Percentiles rank a stretch among this genome's conserved stretches.
Evolutionary conservation across 2,113 vertebrate genomes (phyloP).

Genomic region (Rhinolophus ferrumequinum): DNA sequence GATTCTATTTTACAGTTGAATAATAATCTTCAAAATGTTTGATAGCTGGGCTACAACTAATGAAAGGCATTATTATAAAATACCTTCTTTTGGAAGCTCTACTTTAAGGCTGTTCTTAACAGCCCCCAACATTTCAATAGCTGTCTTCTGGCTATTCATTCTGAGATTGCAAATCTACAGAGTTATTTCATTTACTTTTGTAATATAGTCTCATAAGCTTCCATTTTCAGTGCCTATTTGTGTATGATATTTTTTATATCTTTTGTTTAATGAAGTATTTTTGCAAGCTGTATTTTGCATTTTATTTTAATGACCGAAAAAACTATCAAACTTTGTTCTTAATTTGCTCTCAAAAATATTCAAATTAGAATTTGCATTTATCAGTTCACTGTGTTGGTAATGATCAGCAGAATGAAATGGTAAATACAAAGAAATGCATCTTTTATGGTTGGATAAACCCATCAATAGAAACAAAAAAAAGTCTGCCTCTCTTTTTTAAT

Average conservation of each 20-base stretch:
- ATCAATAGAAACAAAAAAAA: conserved; percentile 80
- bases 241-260: conserved; percentile 48
- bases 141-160: neutral
- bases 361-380: conserved; percentile 85
- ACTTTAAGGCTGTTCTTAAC: neutral
- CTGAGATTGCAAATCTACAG: neutral
- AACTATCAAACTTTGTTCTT: conserved; percentile 71
- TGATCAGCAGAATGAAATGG: conserved; percentile 81
- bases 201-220: conserved; percentile 56
- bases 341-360: conserved; percentile 77
- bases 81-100: neutral
- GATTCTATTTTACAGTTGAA: neutral
- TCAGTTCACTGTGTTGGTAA: conserved; percentile 80
- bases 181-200: conserved; percentile 44
- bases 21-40: neutral
- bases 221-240: conserved; percentile 58
- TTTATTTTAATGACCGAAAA: conserved; percentile 76
- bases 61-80: neutral
- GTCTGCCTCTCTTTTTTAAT: conserved; percentile 68
- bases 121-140: neutral
- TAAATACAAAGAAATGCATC: conserved; percentile 81
- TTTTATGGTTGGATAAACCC: conserved; percentile 82
- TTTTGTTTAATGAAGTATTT: conserved; percentile 75
- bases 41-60: neutral
- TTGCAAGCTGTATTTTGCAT: conserved; percentile 77